These are phyloP conservation scores for Canis aureus DNA, from an alignment of 2,113 vertebrate species.

Conservation along the genomic window DNA sequence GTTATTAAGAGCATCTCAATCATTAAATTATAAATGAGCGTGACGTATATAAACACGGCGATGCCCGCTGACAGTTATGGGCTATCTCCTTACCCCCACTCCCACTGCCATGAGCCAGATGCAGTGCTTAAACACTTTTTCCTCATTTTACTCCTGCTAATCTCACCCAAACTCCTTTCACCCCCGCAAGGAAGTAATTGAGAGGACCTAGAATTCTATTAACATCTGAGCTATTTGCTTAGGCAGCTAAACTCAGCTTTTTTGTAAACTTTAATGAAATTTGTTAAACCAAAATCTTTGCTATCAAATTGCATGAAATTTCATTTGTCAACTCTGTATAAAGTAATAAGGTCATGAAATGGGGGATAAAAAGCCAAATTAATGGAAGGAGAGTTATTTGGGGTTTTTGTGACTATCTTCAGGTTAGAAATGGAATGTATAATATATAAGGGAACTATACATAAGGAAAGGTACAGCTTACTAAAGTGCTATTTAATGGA, in stretches of 20 bases:
- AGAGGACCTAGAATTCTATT: not conserved
- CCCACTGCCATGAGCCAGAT: not conserved
- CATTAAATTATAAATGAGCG: not conserved
- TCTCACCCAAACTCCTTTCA: not conserved
- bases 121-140: not conserved
- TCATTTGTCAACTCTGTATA: not conserved
- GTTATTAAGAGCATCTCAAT: not conserved
- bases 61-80: not conserved
- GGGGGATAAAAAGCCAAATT: not conserved
- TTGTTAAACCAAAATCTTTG: not conserved
- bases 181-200: not conserved
- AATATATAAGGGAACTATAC: not conserved
- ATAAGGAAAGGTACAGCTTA: not conserved
- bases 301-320: not conserved
- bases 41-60: not conserved
- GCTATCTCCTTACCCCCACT: not conserved
- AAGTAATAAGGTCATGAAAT: not conserved
- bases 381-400: not conserved
- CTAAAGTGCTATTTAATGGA: not conserved
- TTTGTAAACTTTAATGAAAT: not conserved
- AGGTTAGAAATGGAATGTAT: slow-evolving; percentile 16
- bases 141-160: not conserved
- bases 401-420: not conserved
- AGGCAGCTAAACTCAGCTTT: not conserved
- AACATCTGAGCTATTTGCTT: not conserved